Base-by-base conservation (phyloP, 2,888 invertebrate genomes). In the Onchidella celtica region DNA sequence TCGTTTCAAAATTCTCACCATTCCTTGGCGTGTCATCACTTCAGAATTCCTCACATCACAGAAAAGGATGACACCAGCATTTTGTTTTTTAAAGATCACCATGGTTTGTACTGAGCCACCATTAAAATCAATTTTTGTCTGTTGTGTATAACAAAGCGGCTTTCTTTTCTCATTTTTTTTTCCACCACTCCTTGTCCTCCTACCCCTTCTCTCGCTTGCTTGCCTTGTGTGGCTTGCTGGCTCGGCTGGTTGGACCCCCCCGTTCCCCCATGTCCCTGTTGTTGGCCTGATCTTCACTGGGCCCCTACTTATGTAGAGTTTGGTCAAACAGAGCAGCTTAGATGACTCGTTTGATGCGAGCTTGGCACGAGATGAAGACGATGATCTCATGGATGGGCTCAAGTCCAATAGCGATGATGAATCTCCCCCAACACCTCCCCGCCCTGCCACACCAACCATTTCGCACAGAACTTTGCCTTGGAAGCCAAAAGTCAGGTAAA, bases 281-380 rank as follows among this genome's bases (percentile, higher is more conserved):
- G 29, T 65, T 75, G 76, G 68, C 55, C 68, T 74, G 66, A 36
- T 69, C 83, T 82, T 34, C 38, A 17, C 38, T 63, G 55, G 27
- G 24, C 65, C 63, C 65, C 27, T 24, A 68, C 79, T 79, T 63
- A 78, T 65, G 63, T 85, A 91, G 91, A 91, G 96, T 89, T 95
- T 98, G 87, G 97, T 97, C 94, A 98, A 98, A 93, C 98, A 99
- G 94, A 97, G 99, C 66, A 99, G 99, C 38, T 97, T 97, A 91
- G 96, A 96, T 83, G 96, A 96, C 83, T 94, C 99, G 27, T 96
- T 96, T 90, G 95, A 96, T 87, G 94, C 96, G 76, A 98, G 98
- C 93, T 86, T 87, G n/a, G 85, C 86, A 27, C 73, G 79, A 17
- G 84, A 83, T 82, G 89, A 93, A 34, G 95, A 95, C 77, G 95